phyloP scores from a whole-genome alignment of 2,888 invertebrate genomes.

The Azorinus chamasolen region DNA sequence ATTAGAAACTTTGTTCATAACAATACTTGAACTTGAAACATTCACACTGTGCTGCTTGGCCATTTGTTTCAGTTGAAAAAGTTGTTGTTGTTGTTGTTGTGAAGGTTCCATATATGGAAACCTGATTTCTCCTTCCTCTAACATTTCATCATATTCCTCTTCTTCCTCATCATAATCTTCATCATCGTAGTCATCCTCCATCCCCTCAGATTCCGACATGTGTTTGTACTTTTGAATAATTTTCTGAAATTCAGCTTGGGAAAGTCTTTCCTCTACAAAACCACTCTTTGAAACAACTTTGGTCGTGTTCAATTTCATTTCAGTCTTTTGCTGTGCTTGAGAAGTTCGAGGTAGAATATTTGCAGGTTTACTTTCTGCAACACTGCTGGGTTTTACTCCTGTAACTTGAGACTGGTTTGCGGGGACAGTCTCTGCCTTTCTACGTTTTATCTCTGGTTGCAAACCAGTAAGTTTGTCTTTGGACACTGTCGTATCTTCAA shows the following conservation, averaged over 20 bases:
- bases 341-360: too few species aligned
- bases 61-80: too few species aligned
- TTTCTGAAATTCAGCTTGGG: slow-evolving; percentile 55
- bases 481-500: slow-evolving; percentile 11
- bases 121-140: slow-evolving; percentile 13
- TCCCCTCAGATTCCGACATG: slow-evolving; percentile 6
- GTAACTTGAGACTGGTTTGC: background rate
- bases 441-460: slow-evolving; percentile 18
- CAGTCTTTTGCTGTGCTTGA: background rate
- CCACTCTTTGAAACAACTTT: slow-evolving; percentile 55
- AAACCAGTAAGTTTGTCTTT: background rate
- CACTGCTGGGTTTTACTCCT: too few species aligned
- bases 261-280: slow-evolving; percentile 53
- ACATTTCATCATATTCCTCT: slow-evolving; percentile 6
- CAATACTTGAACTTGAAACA: too few species aligned
- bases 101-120: background rate
- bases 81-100: too few species aligned
- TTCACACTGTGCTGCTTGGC: too few species aligned
- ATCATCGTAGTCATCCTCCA: slow-evolving; percentile 20
- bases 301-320: slow-evolving; percentile 48
- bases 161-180: slow-evolving; percentile 1
- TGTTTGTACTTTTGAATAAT: slow-evolving; percentile 26
- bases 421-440: slow-evolving; percentile 4
- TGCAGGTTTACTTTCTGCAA: too few species aligned
- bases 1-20: too few species aligned